These are phyloP conservation scores for Anthopleura xanthogrammica DNA, from an alignment of 92 coral and sea anemone species.

Conservation along the genomic window DNA sequence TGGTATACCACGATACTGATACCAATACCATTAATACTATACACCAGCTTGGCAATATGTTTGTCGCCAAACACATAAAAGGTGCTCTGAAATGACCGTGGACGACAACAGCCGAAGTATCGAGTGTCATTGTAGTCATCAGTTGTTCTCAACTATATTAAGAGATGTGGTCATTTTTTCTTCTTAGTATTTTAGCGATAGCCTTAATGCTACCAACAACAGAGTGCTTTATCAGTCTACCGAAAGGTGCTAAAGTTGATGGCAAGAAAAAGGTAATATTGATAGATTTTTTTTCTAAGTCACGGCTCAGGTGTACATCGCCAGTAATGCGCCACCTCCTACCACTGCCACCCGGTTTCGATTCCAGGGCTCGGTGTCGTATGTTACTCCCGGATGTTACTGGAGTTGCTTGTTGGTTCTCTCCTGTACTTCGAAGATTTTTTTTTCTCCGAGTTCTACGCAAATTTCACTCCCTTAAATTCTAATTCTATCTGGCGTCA, in stretches of 20 bases:
- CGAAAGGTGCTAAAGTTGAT: not conserved
- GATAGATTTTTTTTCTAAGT: not conserved
- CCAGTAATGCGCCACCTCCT: too few relatives aligned
- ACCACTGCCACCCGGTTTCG: too few relatives aligned
- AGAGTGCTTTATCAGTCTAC: not conserved
- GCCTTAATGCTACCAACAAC: not conserved
- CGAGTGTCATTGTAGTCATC: not conserved
- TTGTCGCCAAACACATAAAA: not conserved
- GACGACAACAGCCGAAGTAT: not conserved
- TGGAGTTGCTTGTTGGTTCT: too few relatives aligned
- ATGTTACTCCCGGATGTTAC: too few relatives aligned
- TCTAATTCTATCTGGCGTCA: too few relatives aligned
- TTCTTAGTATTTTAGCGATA: not conserved
- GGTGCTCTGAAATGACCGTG: not conserved
- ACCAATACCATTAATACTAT: not conserved
- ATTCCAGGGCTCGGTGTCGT: too few relatives aligned
- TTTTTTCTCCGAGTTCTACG: too few relatives aligned
- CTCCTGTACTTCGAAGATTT: too few relatives aligned
- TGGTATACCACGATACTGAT: not conserved
- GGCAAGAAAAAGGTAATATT: not conserved
- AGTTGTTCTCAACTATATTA: not conserved
- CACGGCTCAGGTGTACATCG: too few relatives aligned
- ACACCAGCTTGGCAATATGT: not conserved
- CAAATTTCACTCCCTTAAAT: too few relatives aligned
- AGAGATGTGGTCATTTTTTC: not conserved